Evolutionary conservation across 2,888 invertebrate species (phyloP).

Genomic region (Caenorhabditis becei): DNA sequence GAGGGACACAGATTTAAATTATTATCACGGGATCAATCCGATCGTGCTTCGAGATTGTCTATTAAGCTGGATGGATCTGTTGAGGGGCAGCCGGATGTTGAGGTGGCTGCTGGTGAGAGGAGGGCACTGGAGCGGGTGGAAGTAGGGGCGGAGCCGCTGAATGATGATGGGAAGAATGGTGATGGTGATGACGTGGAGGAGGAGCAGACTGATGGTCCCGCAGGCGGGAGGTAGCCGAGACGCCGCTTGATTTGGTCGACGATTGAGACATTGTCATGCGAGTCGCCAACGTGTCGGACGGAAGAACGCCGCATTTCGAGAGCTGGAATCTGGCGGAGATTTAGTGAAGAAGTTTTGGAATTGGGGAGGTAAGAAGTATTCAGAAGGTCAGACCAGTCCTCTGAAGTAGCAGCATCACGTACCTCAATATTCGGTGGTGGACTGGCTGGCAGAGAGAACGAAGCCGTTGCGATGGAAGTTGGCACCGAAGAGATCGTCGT

Average conservation of each 20-base stretch:
- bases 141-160: background rate
- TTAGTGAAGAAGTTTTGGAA: background rate
- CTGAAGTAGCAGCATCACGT: no score
- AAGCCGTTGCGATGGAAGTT: slow-evolving; percentile 11
- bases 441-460: slow-evolving; percentile 59
- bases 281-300: slow-evolving; percentile 1
- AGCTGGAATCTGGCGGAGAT: slow-evolving; percentile 42
- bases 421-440: slow-evolving; percentile 57
- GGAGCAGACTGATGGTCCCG: slow-evolving; percentile 63
- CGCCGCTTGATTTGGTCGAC: slow-evolving; percentile 53
- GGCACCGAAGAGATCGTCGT: slow-evolving; percentile 24
- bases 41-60: slow-evolving; percentile 13
- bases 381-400: no score
- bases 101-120: slow-evolving; percentile 13
- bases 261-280: slow-evolving; percentile 52
- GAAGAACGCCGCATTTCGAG: slow-evolving; percentile 9
- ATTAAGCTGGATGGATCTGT: slow-evolving; percentile 16
- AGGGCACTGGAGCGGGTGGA: slow-evolving; percentile 6
- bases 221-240: slow-evolving; percentile 48
- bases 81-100: slow-evolving; percentile 27
- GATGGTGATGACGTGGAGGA: slow-evolving; percentile 41
- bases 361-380: no score
- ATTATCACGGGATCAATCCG: slow-evolving; percentile 6
- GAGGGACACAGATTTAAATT: background rate
- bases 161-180: slow-evolving; percentile 21